These are phyloP conservation scores for Chromoteleia sp. DNA, from an alignment of 2,888 invertebrate species.

Conservation along the genomic window DNA sequence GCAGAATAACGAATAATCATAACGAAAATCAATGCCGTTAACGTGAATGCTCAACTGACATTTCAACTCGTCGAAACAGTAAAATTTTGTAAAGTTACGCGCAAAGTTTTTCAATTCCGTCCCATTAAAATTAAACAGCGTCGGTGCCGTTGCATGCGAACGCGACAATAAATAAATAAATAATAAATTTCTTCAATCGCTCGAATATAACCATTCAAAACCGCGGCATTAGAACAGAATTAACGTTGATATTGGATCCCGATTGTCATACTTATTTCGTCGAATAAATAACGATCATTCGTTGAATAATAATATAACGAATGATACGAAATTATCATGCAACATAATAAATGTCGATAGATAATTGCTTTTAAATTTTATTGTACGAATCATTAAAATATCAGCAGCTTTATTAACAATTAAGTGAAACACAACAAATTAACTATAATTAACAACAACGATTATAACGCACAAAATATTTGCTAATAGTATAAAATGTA, in stretches of 20 bases:
- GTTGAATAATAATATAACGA: too few relatives aligned
- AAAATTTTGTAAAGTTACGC: slow-evolving; percentile 4
- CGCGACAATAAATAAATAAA: slow-evolving; percentile 64
- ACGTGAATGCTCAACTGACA: slow-evolving; percentile 10
- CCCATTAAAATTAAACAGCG: slow-evolving; percentile 30
- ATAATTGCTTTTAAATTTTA: too few relatives aligned
- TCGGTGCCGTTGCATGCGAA: slow-evolving; percentile 21
- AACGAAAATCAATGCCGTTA: slow-evolving; percentile 22
- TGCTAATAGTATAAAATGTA: too few relatives aligned
- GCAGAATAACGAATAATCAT: not conserved
- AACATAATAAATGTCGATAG: too few relatives aligned
- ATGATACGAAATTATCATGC: too few relatives aligned
- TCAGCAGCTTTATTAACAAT: too few relatives aligned
- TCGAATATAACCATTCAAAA: slow-evolving; percentile 22
- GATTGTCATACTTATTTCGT: slow-evolving; percentile 25
- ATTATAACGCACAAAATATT: too few relatives aligned
- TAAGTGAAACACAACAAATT: too few relatives aligned
- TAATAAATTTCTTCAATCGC: slow-evolving; percentile 55
- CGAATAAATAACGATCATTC: too few relatives aligned
- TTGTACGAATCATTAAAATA: too few relatives aligned
- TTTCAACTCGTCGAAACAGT: slow-evolving; percentile 21
- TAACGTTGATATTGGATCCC: slow-evolving; percentile 21
- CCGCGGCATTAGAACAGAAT: slow-evolving; percentile 3
- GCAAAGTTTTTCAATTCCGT: slow-evolving; percentile 15
- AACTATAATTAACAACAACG: too few relatives aligned